These are phyloP conservation scores for Lamellibrachia columna DNA, from an alignment of 2,888 invertebrate species.

Conservation along the genomic window DNA sequence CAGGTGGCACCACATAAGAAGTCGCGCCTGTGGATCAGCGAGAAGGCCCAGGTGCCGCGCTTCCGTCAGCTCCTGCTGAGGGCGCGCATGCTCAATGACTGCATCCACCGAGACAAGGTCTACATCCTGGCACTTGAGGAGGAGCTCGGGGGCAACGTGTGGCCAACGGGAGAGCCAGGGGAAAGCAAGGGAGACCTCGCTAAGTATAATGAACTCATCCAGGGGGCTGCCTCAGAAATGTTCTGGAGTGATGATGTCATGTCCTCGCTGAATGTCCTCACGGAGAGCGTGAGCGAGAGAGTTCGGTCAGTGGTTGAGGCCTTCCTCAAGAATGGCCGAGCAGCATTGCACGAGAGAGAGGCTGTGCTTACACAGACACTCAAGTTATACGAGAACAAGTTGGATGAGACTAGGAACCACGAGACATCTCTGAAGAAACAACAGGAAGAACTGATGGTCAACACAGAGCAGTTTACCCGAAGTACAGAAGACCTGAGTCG, in stretches of 20 bases:
- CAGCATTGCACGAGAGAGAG: constrained; percentile 30
- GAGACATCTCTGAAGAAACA: constrained; percentile 21
- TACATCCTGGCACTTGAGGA: constrained; percentile 42
- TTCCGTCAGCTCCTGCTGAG: constrained; percentile 40
- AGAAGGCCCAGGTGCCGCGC: constrained; percentile 40
- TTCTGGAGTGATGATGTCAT: constrained; percentile 31
- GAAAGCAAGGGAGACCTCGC: constrained; percentile 41
- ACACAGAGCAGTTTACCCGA: constrained; percentile 26
- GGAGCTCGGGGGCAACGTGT: constrained; percentile 28
- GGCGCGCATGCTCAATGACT: constrained; percentile 42
- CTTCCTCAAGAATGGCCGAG: constrained; percentile 35
- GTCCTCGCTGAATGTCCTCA: constrained; percentile 26
- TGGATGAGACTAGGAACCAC: background rate
- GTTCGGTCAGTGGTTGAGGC: constrained; percentile 29
- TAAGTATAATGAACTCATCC: constrained; percentile 37
- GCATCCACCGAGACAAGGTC: constrained; percentile 39
- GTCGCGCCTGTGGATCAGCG: constrained; percentile 40
- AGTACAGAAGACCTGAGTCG: background rate
- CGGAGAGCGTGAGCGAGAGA: constrained; percentile 27
- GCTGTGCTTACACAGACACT: background rate
- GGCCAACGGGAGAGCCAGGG: constrained; percentile 42
- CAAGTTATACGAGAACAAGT: background rate
- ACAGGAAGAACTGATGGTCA: constrained; percentile 21
- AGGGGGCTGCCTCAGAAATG: constrained; percentile 31
- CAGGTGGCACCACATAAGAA: constrained; percentile 34